A percentile compares a stretch with the other conserved stretches of the same genome.
Evolutionary conservation across 2,888 invertebrate species (phyloP).

Genomic region (Mellilla xanthometata): DNA sequence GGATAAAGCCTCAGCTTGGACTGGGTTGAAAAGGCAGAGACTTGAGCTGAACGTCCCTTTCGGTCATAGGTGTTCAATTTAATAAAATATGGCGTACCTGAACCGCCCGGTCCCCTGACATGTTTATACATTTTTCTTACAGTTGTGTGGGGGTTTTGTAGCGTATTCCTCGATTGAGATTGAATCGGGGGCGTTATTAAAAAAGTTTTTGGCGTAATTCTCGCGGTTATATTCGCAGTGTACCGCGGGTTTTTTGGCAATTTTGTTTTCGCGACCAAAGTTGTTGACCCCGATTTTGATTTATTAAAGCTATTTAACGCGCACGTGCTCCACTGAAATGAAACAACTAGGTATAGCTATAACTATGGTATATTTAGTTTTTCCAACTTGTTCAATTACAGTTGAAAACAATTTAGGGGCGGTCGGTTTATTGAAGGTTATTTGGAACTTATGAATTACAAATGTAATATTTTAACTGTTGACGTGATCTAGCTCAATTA

Average conservation of each 20-base stretch:
- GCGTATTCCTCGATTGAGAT: slow-evolving; percentile 76
- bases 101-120: slow-evolving; percentile 74
- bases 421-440: slow-evolving; percentile 34
- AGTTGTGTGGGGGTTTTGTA: slow-evolving; percentile 68
- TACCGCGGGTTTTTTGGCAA: slow-evolving; percentile 51
- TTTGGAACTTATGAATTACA: slow-evolving; percentile 37
- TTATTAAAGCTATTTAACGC: slow-evolving; percentile 42
- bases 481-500: slow-evolving; percentile 33
- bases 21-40: slow-evolving; percentile 56
- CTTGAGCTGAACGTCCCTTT: slow-evolving; percentile 56
- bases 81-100: slow-evolving; percentile 82
- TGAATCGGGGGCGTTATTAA: slow-evolving; percentile 76
- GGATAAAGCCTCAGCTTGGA: slow-evolving; percentile 41
- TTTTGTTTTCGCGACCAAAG: slow-evolving; percentile 41
- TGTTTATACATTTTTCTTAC: slow-evolving; percentile 80
- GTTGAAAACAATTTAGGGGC: slow-evolving; percentile 26
- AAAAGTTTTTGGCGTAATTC: slow-evolving; percentile 73
- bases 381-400: slow-evolving; percentile 29
- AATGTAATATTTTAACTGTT: slow-evolving; percentile 37
- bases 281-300: slow-evolving; percentile 42
- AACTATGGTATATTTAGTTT: slow-evolving; percentile 24
- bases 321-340: slow-evolving; percentile 34
- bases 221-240: slow-evolving; percentile 62
- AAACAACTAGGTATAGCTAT: slow-evolving; percentile 22
- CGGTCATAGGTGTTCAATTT: slow-evolving; percentile 74